Evolutionary conservation across 2,888 invertebrate species (phyloP), one percentile per base, ranked within the genome.

Genomic region (Oscheius sp.): DNA sequence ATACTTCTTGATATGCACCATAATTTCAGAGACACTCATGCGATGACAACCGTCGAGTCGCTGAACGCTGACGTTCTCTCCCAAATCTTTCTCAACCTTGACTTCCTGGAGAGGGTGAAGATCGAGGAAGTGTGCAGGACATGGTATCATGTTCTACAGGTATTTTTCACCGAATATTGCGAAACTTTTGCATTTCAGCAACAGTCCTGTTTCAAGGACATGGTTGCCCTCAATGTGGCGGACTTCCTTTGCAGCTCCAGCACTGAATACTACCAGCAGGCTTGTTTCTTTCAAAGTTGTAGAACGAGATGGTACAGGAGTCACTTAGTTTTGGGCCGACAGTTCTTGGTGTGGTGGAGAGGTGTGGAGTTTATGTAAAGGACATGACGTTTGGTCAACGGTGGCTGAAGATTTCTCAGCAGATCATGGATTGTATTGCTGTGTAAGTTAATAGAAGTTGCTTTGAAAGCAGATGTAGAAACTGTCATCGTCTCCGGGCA

Each of bases 381-480:
- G 75, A 78, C 11, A 73, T 86, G 11, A 76, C 79, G 13, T 84
- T 87, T 53, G 87, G 85, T 7, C 68, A 73, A n/a, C 53, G 80
- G 58, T 86, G 86, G 86, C 70, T 79, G 42, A 74, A 75, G 57
- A 81, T 87, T 35, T 68, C 80, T 7, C 85, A 82, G 70, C 58
- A 78, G 9, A 78, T 87, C 59, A 58, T 86, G 21, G 81, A 84
- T 58, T 66, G 74, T 33, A 76, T 86, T 9, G 74, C 79, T 29
- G 29, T 63, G 84, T 87, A 60, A 65, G 71, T 42, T 32, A 10
- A 11, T 47, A 59, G n/a, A 33, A 11, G 9, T 35, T 29, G 3
- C 7, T 47, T 4, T 35, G 7, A 32, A 2, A 55, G 59, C 2
- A 42, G 11, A 10, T 51, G 65, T 70, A 80, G 80, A 9, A 62